Percentiles rank a stretch among this genome's conserved stretches.
These are phyloP conservation scores for Progne subis DNA, from an alignment of 2,113 vertebrate species.

Conservation along the genomic window DNA sequence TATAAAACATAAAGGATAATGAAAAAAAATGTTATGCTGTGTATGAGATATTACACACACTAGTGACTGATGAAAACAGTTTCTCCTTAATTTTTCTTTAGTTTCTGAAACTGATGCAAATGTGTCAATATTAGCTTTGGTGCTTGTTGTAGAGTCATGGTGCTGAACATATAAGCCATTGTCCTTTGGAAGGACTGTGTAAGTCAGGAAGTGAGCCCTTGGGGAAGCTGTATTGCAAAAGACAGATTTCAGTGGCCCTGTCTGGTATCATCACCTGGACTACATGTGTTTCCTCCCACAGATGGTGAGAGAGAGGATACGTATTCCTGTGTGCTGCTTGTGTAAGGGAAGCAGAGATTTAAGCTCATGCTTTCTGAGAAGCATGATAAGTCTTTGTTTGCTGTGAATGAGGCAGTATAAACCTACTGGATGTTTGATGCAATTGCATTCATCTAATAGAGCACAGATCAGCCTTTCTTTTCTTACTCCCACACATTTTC, in stretches of 20 bases:
- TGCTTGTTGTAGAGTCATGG: background rate
- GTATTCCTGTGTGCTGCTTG: background rate
- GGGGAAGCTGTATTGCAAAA: background rate
- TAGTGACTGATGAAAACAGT: background rate
- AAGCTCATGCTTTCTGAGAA: background rate
- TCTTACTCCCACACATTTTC: background rate
- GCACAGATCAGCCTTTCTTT: background rate
- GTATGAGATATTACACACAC: background rate
- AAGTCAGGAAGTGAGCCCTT: background rate
- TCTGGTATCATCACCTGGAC: background rate
- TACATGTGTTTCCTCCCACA: background rate
- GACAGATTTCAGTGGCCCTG: background rate
- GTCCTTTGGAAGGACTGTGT: background rate
- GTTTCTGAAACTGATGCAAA: background rate
- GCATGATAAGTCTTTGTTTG: background rate
- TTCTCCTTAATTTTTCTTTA: background rate
- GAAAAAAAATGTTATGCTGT: background rate
- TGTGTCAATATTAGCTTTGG: background rate
- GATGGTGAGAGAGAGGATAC: background rate
- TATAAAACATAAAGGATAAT: background rate
- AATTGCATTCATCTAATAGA: background rate
- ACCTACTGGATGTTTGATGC: background rate
- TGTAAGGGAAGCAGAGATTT: background rate
- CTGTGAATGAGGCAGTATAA: background rate
- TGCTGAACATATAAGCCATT: background rate